A percentile compares a stretch with the other conserved stretches of the same genome.
Evolutionary conservation across 2,888 invertebrate species (phyloP).

Genomic region (Phalera bucephala): DNA sequence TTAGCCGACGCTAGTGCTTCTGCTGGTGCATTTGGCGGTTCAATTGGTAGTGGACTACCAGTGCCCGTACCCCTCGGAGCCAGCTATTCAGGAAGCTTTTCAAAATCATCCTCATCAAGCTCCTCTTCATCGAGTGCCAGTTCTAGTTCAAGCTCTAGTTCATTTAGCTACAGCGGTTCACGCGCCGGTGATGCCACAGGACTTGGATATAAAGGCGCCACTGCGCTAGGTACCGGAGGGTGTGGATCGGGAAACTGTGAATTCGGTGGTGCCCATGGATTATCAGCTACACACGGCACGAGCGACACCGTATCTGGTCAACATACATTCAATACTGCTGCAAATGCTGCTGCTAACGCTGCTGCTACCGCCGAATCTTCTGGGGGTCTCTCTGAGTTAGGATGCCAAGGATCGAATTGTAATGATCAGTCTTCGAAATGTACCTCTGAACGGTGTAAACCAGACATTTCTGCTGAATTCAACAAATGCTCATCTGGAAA

Average conservation of each 20-base stretch:
- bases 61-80: constrained; percentile 44
- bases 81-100: constrained; percentile 71
- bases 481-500: constrained; percentile 35
- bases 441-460: constrained; percentile 32
- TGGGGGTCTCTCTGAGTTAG: constrained; percentile 9
- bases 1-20: constrained; percentile 58
- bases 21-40: constrained; percentile 49
- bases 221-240: constrained; percentile 23
- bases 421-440: constrained; percentile 36
- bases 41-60: constrained; percentile 37
- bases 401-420: constrained; percentile 48
- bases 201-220: constrained; percentile 26
- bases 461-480: constrained; percentile 6
- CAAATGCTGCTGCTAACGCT: constrained; percentile 19
- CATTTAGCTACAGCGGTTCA: constrained; percentile 57
- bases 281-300: constrained; percentile 4
- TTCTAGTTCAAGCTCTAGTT: constrained; percentile 59
- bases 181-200: constrained; percentile 26
- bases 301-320: constrained; percentile 1
- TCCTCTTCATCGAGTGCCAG: constrained; percentile 70
- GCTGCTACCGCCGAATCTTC: constrained; percentile 14
- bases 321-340: constrained; percentile 25
- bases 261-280: constrained; percentile 19
- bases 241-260: constrained; percentile 37
- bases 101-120: constrained; percentile 69